phyloP scores from a whole-genome alignment of 2,113 vertebrate species.

The Anser cygnoides region DNA sequence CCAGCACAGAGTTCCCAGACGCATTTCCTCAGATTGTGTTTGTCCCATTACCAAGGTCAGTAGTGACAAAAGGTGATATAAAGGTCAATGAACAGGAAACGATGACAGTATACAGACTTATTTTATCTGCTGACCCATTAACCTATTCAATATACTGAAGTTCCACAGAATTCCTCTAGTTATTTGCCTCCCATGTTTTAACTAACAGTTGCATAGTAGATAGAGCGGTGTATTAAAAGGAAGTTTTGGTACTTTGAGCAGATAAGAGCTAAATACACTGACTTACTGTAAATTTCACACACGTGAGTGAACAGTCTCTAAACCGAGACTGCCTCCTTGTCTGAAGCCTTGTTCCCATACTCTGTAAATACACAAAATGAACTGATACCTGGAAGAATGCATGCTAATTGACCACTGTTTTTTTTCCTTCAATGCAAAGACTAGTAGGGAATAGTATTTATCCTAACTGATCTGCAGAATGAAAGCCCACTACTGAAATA shows the following conservation, averaged over 20 bases:
- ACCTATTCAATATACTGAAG: background rate
- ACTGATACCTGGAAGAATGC: background rate
- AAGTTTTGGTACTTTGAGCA: background rate
- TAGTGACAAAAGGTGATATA: background rate
- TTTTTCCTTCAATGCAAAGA: background rate
- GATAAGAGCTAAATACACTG: background rate
- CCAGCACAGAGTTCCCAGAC: constrained; percentile 10
- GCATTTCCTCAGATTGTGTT: constrained; percentile 48
- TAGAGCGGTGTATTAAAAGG: background rate
- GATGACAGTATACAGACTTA: background rate
- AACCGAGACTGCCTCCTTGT: background rate
- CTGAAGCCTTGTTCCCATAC: background rate
- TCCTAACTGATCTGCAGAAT: background rate
- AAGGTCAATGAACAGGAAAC: constrained; percentile 35
- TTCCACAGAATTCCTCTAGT: background rate
- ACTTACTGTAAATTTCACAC: background rate
- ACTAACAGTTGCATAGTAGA: background rate
- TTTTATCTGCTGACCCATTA: constrained; percentile 15
- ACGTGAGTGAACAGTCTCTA: background rate
- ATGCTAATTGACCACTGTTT: background rate
- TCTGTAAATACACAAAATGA: background rate
- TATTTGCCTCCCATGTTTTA: background rate
- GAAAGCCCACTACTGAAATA: background rate
- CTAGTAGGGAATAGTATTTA: background rate
- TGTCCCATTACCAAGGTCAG: constrained; percentile 51